Base-by-base conservation (phyloP, 2,797 vertebrate genomes). In the Takifugu rubripes region DNA sequence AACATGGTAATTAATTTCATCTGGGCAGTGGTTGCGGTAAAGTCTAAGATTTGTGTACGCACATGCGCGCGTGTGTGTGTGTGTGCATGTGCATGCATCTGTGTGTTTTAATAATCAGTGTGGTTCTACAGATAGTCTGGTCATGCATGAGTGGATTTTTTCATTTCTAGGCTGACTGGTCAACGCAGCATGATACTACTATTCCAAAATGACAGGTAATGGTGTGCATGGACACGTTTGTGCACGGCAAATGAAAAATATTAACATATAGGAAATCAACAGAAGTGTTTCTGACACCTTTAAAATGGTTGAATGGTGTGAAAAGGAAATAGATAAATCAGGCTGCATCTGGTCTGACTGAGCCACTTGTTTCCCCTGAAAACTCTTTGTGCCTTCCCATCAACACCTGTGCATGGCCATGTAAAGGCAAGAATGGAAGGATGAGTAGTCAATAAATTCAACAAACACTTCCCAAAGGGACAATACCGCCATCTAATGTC, bases 1-100 rank as follows among this genome's bases (percentile, higher is more conserved):
- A 73, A 74, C 74, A 68, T 72, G 64, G 47, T 79, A 84, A 87
- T 86, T 86, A 64, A 87, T 83, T 82, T 81, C 81, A 81, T 12
- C 6, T 40, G 36, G 14, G 36, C 14, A 40, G 1, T 44, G 77
- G 49, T 66, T 54, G 54, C 52, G 6, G 12, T 6, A 40, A 12
- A 12, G 33, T 12, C 12, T 40, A 33, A 6, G 6, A 40, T 40
- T 21, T 21, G 21, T 21, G 21, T 21, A 21, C 21, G 1, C 21
- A 21, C 21, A 21, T 42, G 57, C 54, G 64, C 55, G 56, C 49
- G 33, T 54, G 50, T 52, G 42, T 16, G 12, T 43, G 42, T 43
- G 8, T 45, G 43, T n/a, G 43, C 16, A 17, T 43, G 16, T 65
- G 42, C 63, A 29, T 66, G 47, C 45, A 48, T 58, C 44, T 73